phyloP scores from a whole-genome alignment of 1,140 invertebrate species.

The Matsumurasca onukii region DNA sequence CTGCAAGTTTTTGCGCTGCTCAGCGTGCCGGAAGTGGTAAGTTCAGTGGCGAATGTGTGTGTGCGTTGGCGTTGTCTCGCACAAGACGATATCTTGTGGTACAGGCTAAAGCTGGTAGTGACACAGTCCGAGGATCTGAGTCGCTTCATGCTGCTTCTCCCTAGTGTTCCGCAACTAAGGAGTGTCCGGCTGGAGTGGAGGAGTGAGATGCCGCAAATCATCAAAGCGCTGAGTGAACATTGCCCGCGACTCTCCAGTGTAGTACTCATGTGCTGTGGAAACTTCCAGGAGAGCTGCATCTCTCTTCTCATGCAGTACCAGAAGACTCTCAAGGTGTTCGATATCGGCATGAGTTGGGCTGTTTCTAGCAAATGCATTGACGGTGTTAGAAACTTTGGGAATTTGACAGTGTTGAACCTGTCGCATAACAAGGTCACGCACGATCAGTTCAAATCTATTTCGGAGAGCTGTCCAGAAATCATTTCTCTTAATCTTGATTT shows the following conservation, averaged over 20 bases:
- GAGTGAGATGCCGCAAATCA: not conserved
- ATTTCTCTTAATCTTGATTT: constrained; percentile 31
- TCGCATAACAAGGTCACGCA: constrained; percentile 3
- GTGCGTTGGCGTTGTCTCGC: constrained; percentile 10
- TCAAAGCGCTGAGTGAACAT: not conserved
- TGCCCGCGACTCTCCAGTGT: constrained; percentile 2
- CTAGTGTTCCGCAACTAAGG: too few relatives aligned
- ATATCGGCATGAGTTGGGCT: constrained; percentile 31
- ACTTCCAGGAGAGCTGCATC: not conserved
- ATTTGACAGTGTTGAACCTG: constrained; percentile 11
- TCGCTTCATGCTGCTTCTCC: too few relatives aligned
- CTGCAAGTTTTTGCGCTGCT: constrained; percentile 31
- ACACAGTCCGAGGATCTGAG: too few relatives aligned
- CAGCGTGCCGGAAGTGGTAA: constrained; percentile 21
- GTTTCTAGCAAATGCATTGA: constrained; percentile 22
- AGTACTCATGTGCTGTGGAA: constrained; percentile 25
- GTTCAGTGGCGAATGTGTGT: constrained; percentile 25
- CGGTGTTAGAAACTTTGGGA: constrained; percentile 10
- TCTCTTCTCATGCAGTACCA: not conserved
- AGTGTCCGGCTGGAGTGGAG: constrained; percentile 15
- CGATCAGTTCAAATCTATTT: constrained; percentile 13
- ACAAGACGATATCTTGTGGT: not conserved
- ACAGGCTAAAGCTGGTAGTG: constrained; percentile 1
- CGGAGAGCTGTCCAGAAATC: constrained; percentile 15
- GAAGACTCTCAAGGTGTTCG: constrained; percentile 15